Evolutionary conservation across 2,797 vertebrate species (phyloP).

Genomic region (Sebastes glaucus): DNA sequence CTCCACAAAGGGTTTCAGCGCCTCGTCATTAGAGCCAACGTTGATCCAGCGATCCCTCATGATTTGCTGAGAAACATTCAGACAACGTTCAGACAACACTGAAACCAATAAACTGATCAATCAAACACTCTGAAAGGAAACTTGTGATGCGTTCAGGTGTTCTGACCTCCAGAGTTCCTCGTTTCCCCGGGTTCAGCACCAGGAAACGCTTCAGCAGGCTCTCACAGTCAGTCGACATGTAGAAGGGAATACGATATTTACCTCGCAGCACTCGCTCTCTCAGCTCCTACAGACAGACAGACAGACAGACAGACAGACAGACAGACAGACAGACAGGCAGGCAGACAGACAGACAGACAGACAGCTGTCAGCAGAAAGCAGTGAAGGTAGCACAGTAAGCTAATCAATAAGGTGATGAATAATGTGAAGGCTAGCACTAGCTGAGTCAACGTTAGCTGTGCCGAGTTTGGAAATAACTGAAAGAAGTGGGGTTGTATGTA

Average conservation of each 20-base stretch:
- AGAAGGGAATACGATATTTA: constrained; percentile 93
- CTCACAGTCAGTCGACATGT: constrained; percentile 95
- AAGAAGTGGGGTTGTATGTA: too few species aligned
- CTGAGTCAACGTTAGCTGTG: too few species aligned
- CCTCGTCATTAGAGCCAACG: constrained; percentile 87
- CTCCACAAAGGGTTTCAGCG: not conserved
- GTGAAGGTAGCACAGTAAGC: too few species aligned
- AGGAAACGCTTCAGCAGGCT: constrained; percentile 94
- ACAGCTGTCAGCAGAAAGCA: too few species aligned
- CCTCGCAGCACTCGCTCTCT: constrained; percentile 81
- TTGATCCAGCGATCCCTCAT: constrained; percentile 97
- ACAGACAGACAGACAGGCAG: too few species aligned
- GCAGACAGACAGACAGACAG: too few species aligned
- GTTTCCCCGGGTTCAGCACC: constrained; percentile 91
- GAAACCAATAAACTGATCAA: too few species aligned
- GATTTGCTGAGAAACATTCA: constrained; percentile 85
- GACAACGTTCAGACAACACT: not conserved
- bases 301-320: not conserved
- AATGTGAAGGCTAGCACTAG: too few species aligned
- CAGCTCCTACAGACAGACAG: not conserved
- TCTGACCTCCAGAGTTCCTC: constrained; percentile 91
- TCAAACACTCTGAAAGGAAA: too few species aligned
- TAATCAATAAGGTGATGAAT: too few species aligned
- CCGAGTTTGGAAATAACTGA: too few species aligned
- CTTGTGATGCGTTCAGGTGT: too few species aligned